Percentiles rank a stretch among this genome's conserved stretches.
Conservation (phyloP, 2,888 invertebrate species). For the Chrysodeixis includens region DNA sequence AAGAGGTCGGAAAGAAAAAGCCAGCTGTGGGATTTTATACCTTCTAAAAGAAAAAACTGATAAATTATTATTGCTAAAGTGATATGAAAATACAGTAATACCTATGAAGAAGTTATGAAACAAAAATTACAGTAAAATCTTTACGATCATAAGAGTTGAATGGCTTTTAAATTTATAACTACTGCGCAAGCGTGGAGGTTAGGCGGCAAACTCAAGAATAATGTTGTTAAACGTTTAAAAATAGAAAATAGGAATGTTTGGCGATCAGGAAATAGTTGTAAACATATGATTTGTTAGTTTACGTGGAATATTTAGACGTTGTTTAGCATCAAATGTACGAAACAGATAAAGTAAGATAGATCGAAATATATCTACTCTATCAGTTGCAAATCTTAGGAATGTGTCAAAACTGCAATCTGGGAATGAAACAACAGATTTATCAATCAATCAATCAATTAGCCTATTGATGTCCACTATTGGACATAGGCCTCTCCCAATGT, state of each 20-base stretch:
- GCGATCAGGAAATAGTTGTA: conserved; percentile 46
- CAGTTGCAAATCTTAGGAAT: not conserved
- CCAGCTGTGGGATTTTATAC: too few species aligned
- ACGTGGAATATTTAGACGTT: not conserved
- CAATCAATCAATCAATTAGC: too few species aligned
- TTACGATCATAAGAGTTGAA: conserved; percentile 54
- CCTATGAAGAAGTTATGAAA: conserved; percentile 29
- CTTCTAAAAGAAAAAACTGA: too few species aligned
- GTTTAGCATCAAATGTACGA: not conserved
- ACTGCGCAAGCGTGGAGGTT: conserved; percentile 41
- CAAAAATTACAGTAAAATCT: conserved; percentile 44
- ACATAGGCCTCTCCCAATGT: too few species aligned
- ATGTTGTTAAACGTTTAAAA: conserved; percentile 52
- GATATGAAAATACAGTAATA: not conserved
- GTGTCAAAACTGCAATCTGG: conserved; percentile 3
- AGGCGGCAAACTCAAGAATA: conserved; percentile 50
- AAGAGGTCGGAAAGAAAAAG: too few species aligned
- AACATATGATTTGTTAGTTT: conserved; percentile 42
- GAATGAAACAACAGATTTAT: not conserved
- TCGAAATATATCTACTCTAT: conserved; percentile 10
- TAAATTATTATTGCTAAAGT: too few species aligned
- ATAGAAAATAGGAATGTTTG: conserved; percentile 47
- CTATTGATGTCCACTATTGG: too few species aligned
- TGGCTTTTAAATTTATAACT: conserved; percentile 59
- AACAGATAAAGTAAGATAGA: not conserved